A percentile compares a stretch with the other conserved stretches of the same genome.
Conservation (phyloP, 2,888 invertebrate genomes). For the Hirudinaria manillensis region DNA sequence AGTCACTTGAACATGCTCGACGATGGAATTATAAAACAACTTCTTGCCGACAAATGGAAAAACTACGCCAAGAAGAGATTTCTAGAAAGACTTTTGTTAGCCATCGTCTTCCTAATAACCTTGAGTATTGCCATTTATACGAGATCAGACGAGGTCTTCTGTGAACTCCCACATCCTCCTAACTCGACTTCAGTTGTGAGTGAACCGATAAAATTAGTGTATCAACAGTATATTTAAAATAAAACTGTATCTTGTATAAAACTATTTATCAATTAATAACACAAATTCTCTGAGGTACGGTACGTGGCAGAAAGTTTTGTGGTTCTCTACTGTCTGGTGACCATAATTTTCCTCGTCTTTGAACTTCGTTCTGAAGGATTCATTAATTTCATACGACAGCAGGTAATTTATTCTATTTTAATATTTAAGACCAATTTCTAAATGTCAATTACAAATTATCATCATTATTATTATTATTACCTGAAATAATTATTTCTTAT, state of each 20-base stretch:
- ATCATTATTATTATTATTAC: no score
- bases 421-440: background rate
- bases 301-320: slow-evolving; percentile 78
- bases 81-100: slow-evolving; percentile 78
- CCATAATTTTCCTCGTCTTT: slow-evolving; percentile 81
- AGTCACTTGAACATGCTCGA: slow-evolving; percentile 98
- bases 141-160: slow-evolving; percentile 60
- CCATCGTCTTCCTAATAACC: slow-evolving; percentile 77
- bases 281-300: slow-evolving; percentile 55
- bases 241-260: background rate
- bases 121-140: slow-evolving; percentile 85
- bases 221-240: background rate
- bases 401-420: slow-evolving; percentile 62
- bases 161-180: slow-evolving; percentile 18
- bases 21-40: slow-evolving; percentile 90
- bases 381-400: slow-evolving; percentile 78
- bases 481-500: no score
- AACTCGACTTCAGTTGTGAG: slow-evolving; percentile 31
- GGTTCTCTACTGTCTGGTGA: slow-evolving; percentile 76
- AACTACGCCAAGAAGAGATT: slow-evolving; percentile 95
- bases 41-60: slow-evolving; percentile 98
- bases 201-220: background rate
- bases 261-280: background rate
- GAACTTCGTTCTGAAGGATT: slow-evolving; percentile 91
- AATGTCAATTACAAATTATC: background rate